These are phyloP conservation scores for Ctena decussata DNA, from an alignment of 2,888 invertebrate genomes.

Conservation along the genomic window DNA sequence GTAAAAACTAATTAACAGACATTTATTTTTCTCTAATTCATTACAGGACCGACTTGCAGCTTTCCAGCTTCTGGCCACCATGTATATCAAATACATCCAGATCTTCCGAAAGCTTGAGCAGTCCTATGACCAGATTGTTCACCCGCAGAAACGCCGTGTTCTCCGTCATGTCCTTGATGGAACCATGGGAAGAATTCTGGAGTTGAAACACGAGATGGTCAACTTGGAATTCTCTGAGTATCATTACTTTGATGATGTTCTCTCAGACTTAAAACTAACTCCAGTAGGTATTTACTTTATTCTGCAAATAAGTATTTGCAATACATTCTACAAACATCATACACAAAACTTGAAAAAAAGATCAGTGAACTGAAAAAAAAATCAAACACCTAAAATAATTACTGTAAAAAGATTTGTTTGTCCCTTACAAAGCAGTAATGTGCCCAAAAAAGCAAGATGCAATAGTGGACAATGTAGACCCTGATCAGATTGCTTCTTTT, in stretches of 20 bases:
- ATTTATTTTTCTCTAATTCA: too few relatives aligned
- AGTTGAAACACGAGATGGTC: conserved; percentile 95
- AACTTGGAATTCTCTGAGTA: conserved; percentile 95
- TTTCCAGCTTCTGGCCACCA: conserved; percentile 86
- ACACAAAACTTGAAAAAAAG: too few relatives aligned
- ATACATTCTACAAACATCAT: too few relatives aligned
- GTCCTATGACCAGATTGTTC: conserved; percentile 96
- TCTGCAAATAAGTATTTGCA: too few relatives aligned
- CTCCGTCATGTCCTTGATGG: conserved; percentile 89
- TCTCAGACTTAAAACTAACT: conserved; percentile 92
- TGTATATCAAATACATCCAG: conserved; percentile 94
- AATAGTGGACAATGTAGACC: too few relatives aligned
- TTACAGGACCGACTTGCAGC: conserved; percentile 86
- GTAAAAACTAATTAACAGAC: too few relatives aligned
- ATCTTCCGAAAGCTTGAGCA: conserved; percentile 92
- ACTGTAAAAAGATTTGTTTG: too few relatives aligned
- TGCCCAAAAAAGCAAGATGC: too few relatives aligned
- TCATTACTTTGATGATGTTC: conserved; percentile 94
- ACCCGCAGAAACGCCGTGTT: conserved; percentile 96
- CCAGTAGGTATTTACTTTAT: conserved; percentile 88
- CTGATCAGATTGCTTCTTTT: too few relatives aligned
- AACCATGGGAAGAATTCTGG: conserved; percentile 93
- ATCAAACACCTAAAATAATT: neutral
- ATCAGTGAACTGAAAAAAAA: too few relatives aligned
- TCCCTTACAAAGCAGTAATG: too few relatives aligned